Evolutionary conservation across 2,113 vertebrate species (phyloP), one percentile per base, ranked within the genome.

Genomic region (Pedetes capensis): DNA sequence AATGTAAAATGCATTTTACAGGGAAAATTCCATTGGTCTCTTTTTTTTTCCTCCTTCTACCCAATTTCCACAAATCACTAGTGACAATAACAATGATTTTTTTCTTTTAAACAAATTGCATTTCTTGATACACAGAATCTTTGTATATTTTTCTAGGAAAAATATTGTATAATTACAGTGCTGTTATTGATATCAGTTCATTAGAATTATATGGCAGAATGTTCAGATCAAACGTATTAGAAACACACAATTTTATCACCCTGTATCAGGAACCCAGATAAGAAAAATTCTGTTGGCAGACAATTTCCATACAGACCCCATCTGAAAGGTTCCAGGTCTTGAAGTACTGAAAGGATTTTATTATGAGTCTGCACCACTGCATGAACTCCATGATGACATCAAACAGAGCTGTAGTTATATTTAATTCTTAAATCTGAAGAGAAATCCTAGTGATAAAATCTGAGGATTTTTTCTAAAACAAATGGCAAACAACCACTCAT

Each of bases 401-500:
- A 44, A 72, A 85, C 49, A 76, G 75, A 92, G 49, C 63, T 95
- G 88, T 53, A 63, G 66, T 86, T 85, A 92, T 86, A 68, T 86
- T 91, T 93, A 83, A 93, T 79, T 85, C 75, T 87, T 91, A 89
- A 87, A 87, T 74, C 57, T n/a, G 18, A 95, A 93, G 57, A 97
- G 75, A 94, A 95, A 96, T 85, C 34, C 78, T 82, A 44, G 63
- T 59, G 81, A 86, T 86, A 91, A 93, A 96, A 90, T 92, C 93
- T 84, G 82, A 96, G 68, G 57, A 84, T 69, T 95, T 95, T 93
- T 93, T 96, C 72, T 88, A 96, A 96, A 83, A 74, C 90, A 96
- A 88, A 96, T 91, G 88, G 96, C 94, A 97, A 96, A 88, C 92
- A 96, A 89, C 79, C 81, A 96, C 72, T 84, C 72, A 64, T 85